Base-by-base conservation (phyloP, 2,888 invertebrate genomes). In the Zeuzera pyrina region DNA sequence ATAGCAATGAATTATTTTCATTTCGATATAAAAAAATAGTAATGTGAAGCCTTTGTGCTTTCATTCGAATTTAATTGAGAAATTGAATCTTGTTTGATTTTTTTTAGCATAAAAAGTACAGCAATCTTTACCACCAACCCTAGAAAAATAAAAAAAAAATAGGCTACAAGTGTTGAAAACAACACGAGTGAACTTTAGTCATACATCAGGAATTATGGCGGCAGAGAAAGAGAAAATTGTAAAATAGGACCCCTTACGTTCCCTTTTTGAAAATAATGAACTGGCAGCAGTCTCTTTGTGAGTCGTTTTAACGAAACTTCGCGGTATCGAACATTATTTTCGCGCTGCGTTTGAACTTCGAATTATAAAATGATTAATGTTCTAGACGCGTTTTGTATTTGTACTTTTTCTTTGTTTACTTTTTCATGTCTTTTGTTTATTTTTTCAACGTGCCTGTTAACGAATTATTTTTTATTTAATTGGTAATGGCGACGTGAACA, bases 201-300 rank as follows among this genome's bases (percentile, higher is more conserved):
- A 64, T 62, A 64, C 57, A 59, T 67, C 66, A 63, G 61, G 45
- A 40, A 55, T 59, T 62, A 62, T 58, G 49, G 53, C 46, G 43
- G 47, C 53, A 57, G 49, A 47, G 49, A 49, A 46, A 46, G 49
- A 50, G 43, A 50, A 52, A 63, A 62, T 59, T 57, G 55, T 57
- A 55, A 55, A 63, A 62, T 51, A 57, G 50, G 40, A 41, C 43
- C 49, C 45, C 49, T 46, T 49, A 52, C 56, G 59, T 56, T 61
- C 65, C 67, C 59, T 70, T 76, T 72, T 61, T 53, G 57, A 65
- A 72, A 74, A 78, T 77, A 77, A 77, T 77, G 69, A 72, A 78
- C 64, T 67, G 62, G 59, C 60, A 59, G 53, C 58, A 66, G 62
- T 56, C 55, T 67, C 65, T 66, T 57, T 57, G 61, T 58, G 56